These are phyloP conservation scores for Palythoa grandiflora DNA, from an alignment of 92 coral and sea anemone genomes.

Conservation along the genomic window DNA sequence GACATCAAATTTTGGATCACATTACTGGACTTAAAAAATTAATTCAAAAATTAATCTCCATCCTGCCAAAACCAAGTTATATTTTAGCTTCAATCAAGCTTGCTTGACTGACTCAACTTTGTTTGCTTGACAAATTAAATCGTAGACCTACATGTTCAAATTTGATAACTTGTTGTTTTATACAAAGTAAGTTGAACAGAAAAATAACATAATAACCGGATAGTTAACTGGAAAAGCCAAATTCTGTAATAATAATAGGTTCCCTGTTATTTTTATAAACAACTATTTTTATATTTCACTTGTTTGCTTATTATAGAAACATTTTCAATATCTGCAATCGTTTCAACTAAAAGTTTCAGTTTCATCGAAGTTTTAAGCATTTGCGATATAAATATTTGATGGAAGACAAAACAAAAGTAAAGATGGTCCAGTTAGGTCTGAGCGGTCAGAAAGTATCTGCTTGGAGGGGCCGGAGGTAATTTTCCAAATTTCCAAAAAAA, in stretches of 20 bases:
- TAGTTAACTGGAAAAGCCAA: neutral
- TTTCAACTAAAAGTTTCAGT: too few relatives aligned
- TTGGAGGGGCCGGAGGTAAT: too few relatives aligned
- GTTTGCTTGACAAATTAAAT: neutral
- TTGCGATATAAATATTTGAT: too few relatives aligned
- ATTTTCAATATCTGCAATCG: neutral
- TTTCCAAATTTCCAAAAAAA: too few relatives aligned
- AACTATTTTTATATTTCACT: neutral
- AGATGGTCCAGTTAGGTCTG: too few relatives aligned
- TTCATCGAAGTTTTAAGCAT: too few relatives aligned
- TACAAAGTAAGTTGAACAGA: neutral
- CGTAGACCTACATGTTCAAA: neutral
- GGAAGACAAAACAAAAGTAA: too few relatives aligned
- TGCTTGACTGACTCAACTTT: too few relatives aligned
- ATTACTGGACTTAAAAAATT: neutral
- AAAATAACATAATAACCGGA: neutral
- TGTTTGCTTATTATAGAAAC: slow-evolving; percentile 1
- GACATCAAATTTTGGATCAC: neutral
- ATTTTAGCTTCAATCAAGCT: too few relatives aligned
- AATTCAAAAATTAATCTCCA: neutral
- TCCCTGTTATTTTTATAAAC: neutral
- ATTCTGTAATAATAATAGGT: neutral
- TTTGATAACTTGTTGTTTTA: too few relatives aligned
- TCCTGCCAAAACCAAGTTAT: neutral
- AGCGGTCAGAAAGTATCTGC: too few relatives aligned